A percentile compares a stretch with the other conserved stretches of the same genome.
phyloP scores from a whole-genome alignment of 2,797 vertebrate genomes.

The Pygocentrus nattereri region DNA sequence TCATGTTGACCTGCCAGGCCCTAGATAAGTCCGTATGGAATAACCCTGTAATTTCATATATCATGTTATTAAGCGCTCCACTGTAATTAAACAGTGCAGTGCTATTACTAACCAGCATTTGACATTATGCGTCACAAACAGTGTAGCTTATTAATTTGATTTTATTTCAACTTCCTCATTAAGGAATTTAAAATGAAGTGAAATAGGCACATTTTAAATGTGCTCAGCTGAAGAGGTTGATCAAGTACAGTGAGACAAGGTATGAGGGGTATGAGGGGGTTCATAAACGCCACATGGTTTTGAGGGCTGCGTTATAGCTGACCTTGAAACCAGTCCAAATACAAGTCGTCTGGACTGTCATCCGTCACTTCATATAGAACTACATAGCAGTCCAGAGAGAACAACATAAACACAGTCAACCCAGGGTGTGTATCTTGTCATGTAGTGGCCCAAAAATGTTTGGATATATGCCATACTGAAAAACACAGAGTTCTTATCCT shows the following conservation, averaged over 20 bases:
- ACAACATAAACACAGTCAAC: slow-evolving; percentile 70
- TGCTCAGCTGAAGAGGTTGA: background rate
- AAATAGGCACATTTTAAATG: background rate
- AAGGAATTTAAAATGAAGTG: background rate
- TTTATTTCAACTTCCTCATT: background rate
- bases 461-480: too few species aligned
- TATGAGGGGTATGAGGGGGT: slow-evolving; percentile 27
- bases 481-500: too few species aligned
- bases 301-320: slow-evolving; percentile 70
- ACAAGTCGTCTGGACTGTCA: slow-evolving; percentile 82
- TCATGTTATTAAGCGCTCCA: background rate
- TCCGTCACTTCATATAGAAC: slow-evolving; percentile 82
- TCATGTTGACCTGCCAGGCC: background rate
- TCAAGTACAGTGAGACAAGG: slow-evolving; percentile 40
- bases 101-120: background rate
- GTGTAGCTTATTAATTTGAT: background rate
- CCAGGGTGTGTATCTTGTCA: background rate
- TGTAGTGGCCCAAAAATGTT: too few species aligned
- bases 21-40: background rate
- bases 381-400: slow-evolving; percentile 72
- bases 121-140: background rate
- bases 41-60: background rate
- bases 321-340: slow-evolving; percentile 86
- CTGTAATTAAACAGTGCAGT: background rate
- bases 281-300: slow-evolving; percentile 49